These are phyloP conservation scores for Drosophila kanekoi DNA, from an alignment of 2,888 invertebrate species.

Conservation along the genomic window DNA sequence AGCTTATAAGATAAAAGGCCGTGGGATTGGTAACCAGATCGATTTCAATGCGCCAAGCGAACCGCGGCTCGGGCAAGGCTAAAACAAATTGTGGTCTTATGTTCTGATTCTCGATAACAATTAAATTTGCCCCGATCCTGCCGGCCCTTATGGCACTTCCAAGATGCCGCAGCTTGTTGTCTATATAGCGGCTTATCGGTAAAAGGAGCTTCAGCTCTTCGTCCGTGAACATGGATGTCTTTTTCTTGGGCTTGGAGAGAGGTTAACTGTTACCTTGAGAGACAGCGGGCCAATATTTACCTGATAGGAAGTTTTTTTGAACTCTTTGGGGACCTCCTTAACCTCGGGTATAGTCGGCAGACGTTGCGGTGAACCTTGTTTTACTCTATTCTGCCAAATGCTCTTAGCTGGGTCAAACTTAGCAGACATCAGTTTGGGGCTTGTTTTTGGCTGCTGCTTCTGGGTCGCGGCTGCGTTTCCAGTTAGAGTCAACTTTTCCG, in stretches of 20 bases:
- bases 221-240: accelerated
- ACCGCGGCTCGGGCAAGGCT: background rate
- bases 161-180: background rate
- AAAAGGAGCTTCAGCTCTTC: background rate
- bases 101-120: background rate
- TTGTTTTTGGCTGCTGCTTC: background rate
- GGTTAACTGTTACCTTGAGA: background rate
- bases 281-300: constrained; percentile 3
- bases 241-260: background rate
- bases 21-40: background rate
- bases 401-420: background rate
- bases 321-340: background rate
- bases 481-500: accelerated
- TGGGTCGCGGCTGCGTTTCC: background rate
- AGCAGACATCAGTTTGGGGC: background rate
- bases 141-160: too few species aligned
- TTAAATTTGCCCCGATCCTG: background rate
- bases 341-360: background rate
- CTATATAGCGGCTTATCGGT: background rate
- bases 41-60: background rate
- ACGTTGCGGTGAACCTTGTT: background rate
- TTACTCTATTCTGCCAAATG: background rate
- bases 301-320: background rate
- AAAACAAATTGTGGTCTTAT: background rate
- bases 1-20: background rate